Evolutionary conservation across 1,140 invertebrate genomes (phyloP).

Genomic region (Aphelinus atriplicis): DNA sequence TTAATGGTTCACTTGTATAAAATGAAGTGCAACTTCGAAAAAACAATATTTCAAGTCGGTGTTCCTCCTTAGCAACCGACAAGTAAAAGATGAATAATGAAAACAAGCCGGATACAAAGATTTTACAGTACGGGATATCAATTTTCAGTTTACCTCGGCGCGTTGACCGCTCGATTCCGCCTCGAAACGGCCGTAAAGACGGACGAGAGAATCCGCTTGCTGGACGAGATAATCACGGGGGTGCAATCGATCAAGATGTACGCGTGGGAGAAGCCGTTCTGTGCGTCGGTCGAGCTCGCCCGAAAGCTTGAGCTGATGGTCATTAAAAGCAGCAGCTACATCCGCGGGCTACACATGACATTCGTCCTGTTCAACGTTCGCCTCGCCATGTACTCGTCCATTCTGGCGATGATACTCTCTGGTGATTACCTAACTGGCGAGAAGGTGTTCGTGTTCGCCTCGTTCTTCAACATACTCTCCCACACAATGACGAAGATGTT

Average conservation of each 20-base stretch:
- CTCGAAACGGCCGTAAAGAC: constrained; percentile 72
- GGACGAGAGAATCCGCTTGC: constrained; percentile 77
- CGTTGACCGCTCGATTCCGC: constrained; percentile 71
- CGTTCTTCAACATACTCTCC: constrained; percentile 71
- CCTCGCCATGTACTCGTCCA: constrained; percentile 71
- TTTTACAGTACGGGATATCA: not conserved
- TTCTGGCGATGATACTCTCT: constrained; percentile 69
- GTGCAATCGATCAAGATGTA: constrained; percentile 83
- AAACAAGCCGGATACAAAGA: not conserved
- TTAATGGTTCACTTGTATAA: too few relatives aligned
- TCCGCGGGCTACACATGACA: constrained; percentile 76
- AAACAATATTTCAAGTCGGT: too few relatives aligned
- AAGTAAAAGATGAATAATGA: not conserved
- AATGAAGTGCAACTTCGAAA: too few relatives aligned
- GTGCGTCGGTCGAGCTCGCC: constrained; percentile 67
- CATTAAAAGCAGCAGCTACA: constrained; percentile 71
- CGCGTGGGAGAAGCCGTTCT: constrained; percentile 78
- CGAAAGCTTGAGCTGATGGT: constrained; percentile 70
- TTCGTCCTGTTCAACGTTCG: constrained; percentile 75
- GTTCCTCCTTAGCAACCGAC: too few relatives aligned
- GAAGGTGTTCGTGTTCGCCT: constrained; percentile 71
- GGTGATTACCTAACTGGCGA: constrained; percentile 66
- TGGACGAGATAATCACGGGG: constrained; percentile 79
- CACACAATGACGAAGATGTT: constrained; percentile 74
- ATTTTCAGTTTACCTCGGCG: constrained; percentile 71